Evolutionary conservation across 2,888 invertebrate species (phyloP).

Genomic region (Andrena hattorfiana): DNA sequence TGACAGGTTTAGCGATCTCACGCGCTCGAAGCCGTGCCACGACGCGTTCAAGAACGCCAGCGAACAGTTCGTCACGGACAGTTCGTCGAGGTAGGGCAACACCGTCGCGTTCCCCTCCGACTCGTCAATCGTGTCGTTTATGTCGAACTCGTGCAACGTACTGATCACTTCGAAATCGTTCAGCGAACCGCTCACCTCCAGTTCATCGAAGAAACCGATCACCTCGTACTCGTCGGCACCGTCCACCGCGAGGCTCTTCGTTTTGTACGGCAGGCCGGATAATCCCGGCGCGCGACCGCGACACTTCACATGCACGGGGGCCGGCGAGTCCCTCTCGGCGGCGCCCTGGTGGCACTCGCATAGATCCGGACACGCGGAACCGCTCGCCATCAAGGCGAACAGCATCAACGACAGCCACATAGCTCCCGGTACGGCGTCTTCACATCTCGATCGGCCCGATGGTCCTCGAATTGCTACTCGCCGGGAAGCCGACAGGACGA

Average conservation of each 20-base stretch:
- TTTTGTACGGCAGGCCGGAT: conserved; percentile 68
- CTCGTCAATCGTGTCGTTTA: conserved; percentile 36
- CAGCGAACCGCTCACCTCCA: conserved; percentile 50
- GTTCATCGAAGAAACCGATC: conserved; percentile 67
- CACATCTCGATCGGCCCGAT: conserved; percentile 67
- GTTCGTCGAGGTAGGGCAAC: conserved; percentile 65
- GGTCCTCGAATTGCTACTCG: conserved; percentile 31
- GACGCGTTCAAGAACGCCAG: conserved; percentile 76
- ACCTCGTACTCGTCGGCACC: conserved; percentile 71
- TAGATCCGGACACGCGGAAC: conserved; percentile 80
- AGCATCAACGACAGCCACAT: conserved; percentile 81
- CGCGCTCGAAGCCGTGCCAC: conserved; percentile 69
- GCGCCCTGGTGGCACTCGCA: conserved; percentile 76
- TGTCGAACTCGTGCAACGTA: conserved; percentile 37
- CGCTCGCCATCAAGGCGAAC: conserved; percentile 82
- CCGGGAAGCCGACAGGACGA: conserved; percentile 10
- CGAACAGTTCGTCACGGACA: conserved; percentile 77
- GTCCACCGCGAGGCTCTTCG: conserved; percentile 67
- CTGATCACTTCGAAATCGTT: conserved; percentile 52
- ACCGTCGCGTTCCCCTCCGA: conserved; percentile 8
- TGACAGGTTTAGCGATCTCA: conserved; percentile 78
- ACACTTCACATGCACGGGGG: conserved; percentile 67
- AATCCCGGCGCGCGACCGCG: conserved; percentile 64
- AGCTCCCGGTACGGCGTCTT: conserved; percentile 67
- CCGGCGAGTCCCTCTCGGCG: conserved; percentile 52